Conservation (phyloP, 2,797 vertebrate genomes). For the Sparidentex hasta region DNA sequence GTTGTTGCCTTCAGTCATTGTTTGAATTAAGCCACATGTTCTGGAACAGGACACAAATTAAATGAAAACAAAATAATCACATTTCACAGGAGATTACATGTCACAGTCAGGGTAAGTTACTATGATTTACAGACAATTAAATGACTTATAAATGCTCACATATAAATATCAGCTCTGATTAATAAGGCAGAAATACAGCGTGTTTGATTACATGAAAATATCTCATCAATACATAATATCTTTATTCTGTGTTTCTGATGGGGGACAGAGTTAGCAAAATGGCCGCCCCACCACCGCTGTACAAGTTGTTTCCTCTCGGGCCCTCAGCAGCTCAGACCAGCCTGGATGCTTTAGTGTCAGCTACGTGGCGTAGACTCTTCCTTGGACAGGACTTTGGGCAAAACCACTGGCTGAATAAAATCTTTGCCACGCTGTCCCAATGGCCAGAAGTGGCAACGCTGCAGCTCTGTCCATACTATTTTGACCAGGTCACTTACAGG, state of each 20-base stretch:
- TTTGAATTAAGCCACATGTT: constrained; percentile 33
- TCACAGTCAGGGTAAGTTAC: constrained; percentile 25
- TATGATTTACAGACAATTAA: not conserved
- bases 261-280: constrained; percentile 10
- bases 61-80: constrained; percentile 12
- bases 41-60: constrained; percentile 10
- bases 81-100: not conserved
- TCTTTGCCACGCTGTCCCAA: constrained; percentile 35
- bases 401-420: constrained; percentile 30
- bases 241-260: not conserved
- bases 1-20: not conserved
- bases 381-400: constrained; percentile 11
- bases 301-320: constrained; percentile 38
- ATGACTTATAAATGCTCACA: not conserved
- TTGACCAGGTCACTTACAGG: constrained; percentile 60
- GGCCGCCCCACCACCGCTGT: constrained; percentile 15
- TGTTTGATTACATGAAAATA: not conserved
- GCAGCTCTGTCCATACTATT: constrained; percentile 58
- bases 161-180: not conserved
- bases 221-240: not conserved
- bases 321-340: constrained; percentile 6
- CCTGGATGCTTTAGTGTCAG: constrained; percentile 46
- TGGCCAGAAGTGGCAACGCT: constrained; percentile 22
- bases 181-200: not conserved
- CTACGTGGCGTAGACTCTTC: constrained; percentile 40